Evolutionary conservation across 2,797 vertebrate species (phyloP).

Genomic region (Vireo griseus): DNA sequence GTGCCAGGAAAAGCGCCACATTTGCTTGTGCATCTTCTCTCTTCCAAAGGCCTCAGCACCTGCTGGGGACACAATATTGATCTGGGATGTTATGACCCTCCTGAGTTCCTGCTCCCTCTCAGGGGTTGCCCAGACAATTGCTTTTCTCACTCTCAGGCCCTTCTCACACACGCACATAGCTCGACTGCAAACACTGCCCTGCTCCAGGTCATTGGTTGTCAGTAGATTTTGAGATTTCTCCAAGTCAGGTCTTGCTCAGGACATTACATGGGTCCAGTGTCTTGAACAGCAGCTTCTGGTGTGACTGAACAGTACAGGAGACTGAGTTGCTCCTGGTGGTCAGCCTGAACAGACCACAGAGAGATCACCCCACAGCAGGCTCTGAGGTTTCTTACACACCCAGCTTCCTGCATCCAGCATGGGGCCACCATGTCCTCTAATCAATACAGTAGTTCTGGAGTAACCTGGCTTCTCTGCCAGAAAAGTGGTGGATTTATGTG

Average conservation of each 20-base stretch:
- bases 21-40: neutral
- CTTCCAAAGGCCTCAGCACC: neutral
- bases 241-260: neutral
- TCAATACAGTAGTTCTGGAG: neutral
- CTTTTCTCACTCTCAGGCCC: neutral
- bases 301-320: rapidly evolving
- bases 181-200: neutral
- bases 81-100: neutral
- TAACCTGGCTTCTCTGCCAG: neutral
- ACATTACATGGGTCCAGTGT: neutral
- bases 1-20: neutral
- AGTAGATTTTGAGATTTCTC: neutral
- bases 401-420: neutral
- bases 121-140: neutral
- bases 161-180: neutral
- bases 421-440: neutral
- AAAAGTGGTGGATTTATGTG: neutral
- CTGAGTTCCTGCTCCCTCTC: neutral
- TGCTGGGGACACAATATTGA: neutral
- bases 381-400: neutral
- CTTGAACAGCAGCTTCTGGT: neutral
- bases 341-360: neutral
- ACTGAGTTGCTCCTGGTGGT: neutral
- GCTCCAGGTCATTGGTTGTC: neutral
- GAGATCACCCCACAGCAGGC: neutral